These are phyloP conservation scores for Cheumatopsyche charites DNA, from an alignment of 1,140 invertebrate species.

Conservation along the genomic window DNA sequence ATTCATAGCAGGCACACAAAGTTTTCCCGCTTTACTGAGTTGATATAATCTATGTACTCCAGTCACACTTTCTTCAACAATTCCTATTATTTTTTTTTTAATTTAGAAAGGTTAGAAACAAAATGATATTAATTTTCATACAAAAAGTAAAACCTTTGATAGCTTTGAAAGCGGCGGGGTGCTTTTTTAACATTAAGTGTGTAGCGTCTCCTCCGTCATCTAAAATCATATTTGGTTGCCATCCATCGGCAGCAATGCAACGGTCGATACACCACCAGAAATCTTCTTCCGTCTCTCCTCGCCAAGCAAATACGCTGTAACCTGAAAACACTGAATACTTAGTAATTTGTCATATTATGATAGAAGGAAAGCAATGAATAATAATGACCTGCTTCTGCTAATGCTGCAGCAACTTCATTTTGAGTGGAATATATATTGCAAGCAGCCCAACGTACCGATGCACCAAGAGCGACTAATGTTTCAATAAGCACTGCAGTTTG, in stretches of 20 bases:
- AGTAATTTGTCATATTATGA: background rate
- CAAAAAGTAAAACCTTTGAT: constrained; percentile 75
- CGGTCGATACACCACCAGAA: constrained; percentile 99
- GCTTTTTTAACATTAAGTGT: constrained; percentile 96
- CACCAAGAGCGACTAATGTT: constrained; percentile 87
- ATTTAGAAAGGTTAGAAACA: constrained; percentile 39
- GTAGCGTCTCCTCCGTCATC: constrained; percentile 98
- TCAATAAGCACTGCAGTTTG: constrained; percentile 97
- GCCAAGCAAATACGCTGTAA: constrained; percentile 92
- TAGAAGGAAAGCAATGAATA: background rate
- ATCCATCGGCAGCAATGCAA: constrained; percentile 87
- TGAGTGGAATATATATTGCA: constrained; percentile 99
- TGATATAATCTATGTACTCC: constrained; percentile 97
- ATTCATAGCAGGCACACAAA: constrained; percentile 98
- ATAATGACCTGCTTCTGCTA: constrained; percentile 78
- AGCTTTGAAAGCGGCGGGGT: constrained; percentile 92
- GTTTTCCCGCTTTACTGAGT: constrained; percentile 90
- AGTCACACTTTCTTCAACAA: constrained; percentile 97
- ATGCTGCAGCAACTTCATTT: constrained; percentile 96
- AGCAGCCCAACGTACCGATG: constrained; percentile 92
- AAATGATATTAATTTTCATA: constrained; percentile 51
- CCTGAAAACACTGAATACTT: constrained; percentile 52
- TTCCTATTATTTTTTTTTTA: constrained; percentile 64
- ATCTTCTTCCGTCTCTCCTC: constrained; percentile 95
- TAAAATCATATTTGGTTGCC: constrained; percentile 99